phyloP scores from a whole-genome alignment of 2,113 vertebrate species.

The Bubo bubo region DNA sequence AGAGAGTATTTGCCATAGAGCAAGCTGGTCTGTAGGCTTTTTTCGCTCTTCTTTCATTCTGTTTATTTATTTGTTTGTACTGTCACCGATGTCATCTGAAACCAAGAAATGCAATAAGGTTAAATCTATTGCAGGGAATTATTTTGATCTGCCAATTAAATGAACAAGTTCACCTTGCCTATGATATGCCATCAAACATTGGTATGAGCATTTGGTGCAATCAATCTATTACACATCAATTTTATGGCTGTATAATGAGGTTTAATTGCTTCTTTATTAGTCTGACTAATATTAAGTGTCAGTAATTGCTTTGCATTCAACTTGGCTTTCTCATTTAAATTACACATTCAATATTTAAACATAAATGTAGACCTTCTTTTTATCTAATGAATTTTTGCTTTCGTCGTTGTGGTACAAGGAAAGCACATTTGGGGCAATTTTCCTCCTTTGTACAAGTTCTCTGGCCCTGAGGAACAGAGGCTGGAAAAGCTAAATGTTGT shows the following conservation, averaged over 20 bases:
- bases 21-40: neutral
- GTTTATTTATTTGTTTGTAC: slow-evolving; percentile 54
- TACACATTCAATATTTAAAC: slow-evolving; percentile 73
- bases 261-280: slow-evolving; percentile 84
- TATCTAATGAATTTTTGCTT: slow-evolving; percentile 57
- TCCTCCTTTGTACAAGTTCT: neutral
- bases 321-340: slow-evolving; percentile 77
- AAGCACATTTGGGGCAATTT: slow-evolving; percentile 45
- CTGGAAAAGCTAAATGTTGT: neutral
- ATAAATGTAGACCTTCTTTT: slow-evolving; percentile 65
- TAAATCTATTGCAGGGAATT: slow-evolving; percentile 46
- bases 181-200: slow-evolving; percentile 64
- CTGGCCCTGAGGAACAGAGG: neutral
- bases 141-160: slow-evolving; percentile 40
- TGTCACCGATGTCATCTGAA: slow-evolving; percentile 20
- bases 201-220: slow-evolving; percentile 71
- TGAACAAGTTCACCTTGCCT: slow-evolving; percentile 60
- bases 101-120: slow-evolving; percentile 25
- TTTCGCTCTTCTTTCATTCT: neutral
- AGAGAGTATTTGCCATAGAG: slow-evolving; percentile 17
- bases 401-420: neutral
- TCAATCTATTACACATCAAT: slow-evolving; percentile 79
- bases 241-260: slow-evolving; percentile 82
- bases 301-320: slow-evolving; percentile 80
- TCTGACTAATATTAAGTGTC: slow-evolving; percentile 80